Base-by-base conservation (phyloP, 2,113 vertebrate genomes). In the Enhydra lutris region DNA sequence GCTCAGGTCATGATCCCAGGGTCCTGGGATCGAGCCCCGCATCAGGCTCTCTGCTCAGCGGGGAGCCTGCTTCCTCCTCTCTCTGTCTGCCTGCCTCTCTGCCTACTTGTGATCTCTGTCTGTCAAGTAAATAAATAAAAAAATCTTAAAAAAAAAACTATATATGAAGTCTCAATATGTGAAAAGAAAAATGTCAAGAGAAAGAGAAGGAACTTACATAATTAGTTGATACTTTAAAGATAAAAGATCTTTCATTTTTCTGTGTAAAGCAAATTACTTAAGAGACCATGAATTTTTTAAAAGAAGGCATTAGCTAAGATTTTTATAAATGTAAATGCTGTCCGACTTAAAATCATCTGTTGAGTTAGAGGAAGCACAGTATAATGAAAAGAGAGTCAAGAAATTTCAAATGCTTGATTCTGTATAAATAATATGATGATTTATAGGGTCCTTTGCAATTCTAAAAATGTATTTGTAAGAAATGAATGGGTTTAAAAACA, bases 301-400 rank as follows among this genome's bases (percentile, higher is more conserved):
- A 89, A 69, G 55, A 96, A 82, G 45, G 5, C 18, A 86, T 93
- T 76, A 69, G 45, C 23, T 96, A 92, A 84, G 6, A 39, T 59
- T 94, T 91, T 84, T 89, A 67, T 76, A 95, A 89, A 89, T 69
- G 29, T 80, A 92, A 69, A 82, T 89, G 1, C 20, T 95, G 18
- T 89, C 55, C 81, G 45, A 74, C 34, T 67, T 95, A 20, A 94
- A 65, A 88, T 79, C 20, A 80, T 67, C 63, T 76, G 17, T 34
- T 24, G 26, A 88, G 13, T 89, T 73, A 29, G 50, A 85, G 13
- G 18, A 76, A 85, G 59, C 15, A 74, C 3, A 81, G 2, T 45
- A 52, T 74, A 69, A 73, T 67, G 23, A 81, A 88, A 88, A 34
- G 4, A 50, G 7, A 96, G 10, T 89, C 31, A 85, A 90, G 47